Conservation (phyloP, 1,140 invertebrate species). For the Procambarus virginalis region DNA sequence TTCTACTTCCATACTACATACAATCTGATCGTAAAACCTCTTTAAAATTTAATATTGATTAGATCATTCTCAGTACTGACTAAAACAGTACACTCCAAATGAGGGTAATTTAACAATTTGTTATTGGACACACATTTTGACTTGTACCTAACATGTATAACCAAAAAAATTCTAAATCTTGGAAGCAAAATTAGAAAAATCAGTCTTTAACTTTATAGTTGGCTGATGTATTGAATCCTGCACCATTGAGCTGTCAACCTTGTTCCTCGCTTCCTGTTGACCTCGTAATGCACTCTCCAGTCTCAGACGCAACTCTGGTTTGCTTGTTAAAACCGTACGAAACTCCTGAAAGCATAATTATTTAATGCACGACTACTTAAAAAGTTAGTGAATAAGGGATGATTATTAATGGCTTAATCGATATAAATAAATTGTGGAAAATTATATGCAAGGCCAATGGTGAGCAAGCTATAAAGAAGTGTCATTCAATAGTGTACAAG, state of each 20-base stretch:
- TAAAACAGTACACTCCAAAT: neutral
- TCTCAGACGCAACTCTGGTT: slow-evolving; percentile 84
- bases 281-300: slow-evolving; percentile 89
- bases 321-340: slow-evolving; percentile 89
- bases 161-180: slow-evolving; percentile 8
- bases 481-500: too few relatives aligned
- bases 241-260: slow-evolving; percentile 71
- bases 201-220: slow-evolving; percentile 95
- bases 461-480: too few relatives aligned
- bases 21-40: too few relatives aligned
- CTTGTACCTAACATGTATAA: neutral
- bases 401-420: too few relatives aligned
- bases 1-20: neutral
- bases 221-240: slow-evolving; percentile 79
- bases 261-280: slow-evolving; percentile 79
- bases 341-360: slow-evolving; percentile 82
- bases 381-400: neutral
- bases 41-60: neutral
- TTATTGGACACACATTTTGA: neutral
- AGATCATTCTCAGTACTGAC: neutral
- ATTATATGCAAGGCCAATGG: too few relatives aligned
- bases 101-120: neutral
- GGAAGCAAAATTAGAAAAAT: slow-evolving; percentile 90
- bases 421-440: too few relatives aligned
- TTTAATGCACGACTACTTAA: neutral